Evolutionary conservation across 2,113 vertebrate genomes (phyloP).

Genomic region (Misgurnus mizolepis): DNA sequence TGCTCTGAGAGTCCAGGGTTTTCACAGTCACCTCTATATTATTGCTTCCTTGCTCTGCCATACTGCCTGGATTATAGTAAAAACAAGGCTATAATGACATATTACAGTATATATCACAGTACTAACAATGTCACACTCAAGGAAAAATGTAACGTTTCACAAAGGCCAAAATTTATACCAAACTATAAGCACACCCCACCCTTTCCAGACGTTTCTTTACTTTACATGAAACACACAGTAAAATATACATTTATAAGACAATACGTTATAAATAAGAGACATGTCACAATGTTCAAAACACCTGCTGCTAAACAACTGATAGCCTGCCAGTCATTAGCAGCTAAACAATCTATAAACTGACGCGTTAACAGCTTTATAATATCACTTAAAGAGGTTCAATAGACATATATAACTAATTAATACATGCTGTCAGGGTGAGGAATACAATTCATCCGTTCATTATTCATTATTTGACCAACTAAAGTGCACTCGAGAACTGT

Average conservation of each 20-base stretch:
- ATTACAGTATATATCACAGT: too few species aligned
- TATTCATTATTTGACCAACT: background rate
- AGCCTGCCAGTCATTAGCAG: background rate
- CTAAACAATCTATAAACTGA: background rate
- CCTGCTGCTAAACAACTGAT: background rate
- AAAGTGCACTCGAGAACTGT: background rate
- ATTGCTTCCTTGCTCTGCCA: conserved; percentile 45
- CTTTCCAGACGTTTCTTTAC: background rate
- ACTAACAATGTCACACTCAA: background rate
- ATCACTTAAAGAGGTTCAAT: too few species aligned
- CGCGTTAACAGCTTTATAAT: too few species aligned
- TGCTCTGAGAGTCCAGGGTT: conserved; percentile 89
- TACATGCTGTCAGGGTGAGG: background rate
- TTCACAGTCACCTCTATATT: conserved; percentile 87
- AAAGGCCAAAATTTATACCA: conserved; percentile 5
- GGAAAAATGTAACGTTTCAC: background rate
- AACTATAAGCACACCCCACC: background rate
- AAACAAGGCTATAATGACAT: background rate
- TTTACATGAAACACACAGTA: background rate
- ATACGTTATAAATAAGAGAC: background rate
- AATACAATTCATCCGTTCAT: background rate
- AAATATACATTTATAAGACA: background rate
- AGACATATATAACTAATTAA: background rate
- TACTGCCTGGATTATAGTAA: background rate
- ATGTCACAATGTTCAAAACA: background rate